Conservation (phyloP, 1,140 invertebrate genomes). For the Tetramorium parvispinum region DNA sequence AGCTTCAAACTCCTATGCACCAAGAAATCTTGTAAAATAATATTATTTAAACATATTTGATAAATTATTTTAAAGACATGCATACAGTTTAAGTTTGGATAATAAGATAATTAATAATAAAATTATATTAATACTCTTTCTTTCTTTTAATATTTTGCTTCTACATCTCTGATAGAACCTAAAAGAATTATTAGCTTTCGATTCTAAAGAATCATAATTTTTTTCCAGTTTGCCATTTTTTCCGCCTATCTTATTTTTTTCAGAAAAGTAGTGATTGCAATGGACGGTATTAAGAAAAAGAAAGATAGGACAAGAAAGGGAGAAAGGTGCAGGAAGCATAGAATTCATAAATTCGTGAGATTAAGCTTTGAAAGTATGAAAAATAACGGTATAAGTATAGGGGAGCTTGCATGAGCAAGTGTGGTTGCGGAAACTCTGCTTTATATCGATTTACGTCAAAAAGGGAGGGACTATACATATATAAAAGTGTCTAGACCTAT, state of each 20-base stretch:
- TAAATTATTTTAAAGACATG: not conserved
- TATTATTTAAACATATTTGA: not conserved
- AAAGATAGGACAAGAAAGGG: not conserved
- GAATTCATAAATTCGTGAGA: constrained; percentile 74
- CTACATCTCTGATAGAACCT: no score
- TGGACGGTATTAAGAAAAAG: not conserved
- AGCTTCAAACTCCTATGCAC: not conserved
- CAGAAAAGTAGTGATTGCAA: not conserved
- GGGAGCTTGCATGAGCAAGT: not conserved
- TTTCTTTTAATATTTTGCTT: not conserved
- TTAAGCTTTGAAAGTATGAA: constrained; percentile 74
- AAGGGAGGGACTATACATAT: not conserved
- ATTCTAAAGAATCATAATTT: not conserved
- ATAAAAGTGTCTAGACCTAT: constrained; percentile 5
- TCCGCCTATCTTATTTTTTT: constrained; percentile 11
- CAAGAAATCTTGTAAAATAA: not conserved
- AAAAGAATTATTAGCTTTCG: not conserved
- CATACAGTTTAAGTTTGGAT: not conserved
- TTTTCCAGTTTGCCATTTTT: not conserved
- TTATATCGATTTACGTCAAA: constrained; percentile 59
- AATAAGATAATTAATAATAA: constrained; percentile 2
- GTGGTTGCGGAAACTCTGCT: constrained; percentile 3
- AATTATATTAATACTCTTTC: not conserved
- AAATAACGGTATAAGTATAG: constrained; percentile 70
- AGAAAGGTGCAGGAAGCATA: constrained; percentile 19